Evolutionary conservation across 1,140 invertebrate species (phyloP).

Genomic region (Maconellicoccus hirsutus): DNA sequence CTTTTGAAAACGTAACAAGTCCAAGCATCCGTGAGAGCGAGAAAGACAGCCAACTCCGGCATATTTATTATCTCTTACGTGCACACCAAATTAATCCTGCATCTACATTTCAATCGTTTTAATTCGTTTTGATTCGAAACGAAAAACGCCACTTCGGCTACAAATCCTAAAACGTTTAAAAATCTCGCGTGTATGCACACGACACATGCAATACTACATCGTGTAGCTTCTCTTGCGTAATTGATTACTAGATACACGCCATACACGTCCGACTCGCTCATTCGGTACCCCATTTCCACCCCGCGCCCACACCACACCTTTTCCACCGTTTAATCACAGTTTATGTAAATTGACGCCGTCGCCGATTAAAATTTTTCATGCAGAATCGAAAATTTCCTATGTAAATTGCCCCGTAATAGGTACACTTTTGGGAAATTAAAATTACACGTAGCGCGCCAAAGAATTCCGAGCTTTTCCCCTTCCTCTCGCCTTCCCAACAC

Average conservation of each 20-base stretch:
- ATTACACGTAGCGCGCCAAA: neutral
- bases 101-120: slow-evolving; percentile 2
- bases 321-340: neutral
- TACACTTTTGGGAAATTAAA: slow-evolving; percentile 9
- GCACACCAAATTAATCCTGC: neutral
- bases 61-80: neutral
- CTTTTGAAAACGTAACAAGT: slow-evolving; percentile 6
- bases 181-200: neutral
- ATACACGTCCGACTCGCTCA: no score
- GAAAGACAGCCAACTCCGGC: no score
- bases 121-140: neutral
- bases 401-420: neutral
- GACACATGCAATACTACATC: no score
- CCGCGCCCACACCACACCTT: no score
- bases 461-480: neutral
- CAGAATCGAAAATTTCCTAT: neutral
- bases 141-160: neutral
- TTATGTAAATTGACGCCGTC: neutral
- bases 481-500: no score
- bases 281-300: no score
- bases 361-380: neutral
- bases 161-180: neutral
- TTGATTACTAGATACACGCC: neutral
- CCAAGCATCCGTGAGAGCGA: neutral
- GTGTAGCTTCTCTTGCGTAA: neutral